Percentiles rank a stretch among this genome's conserved stretches.
Evolutionary conservation across 1,140 invertebrate genomes (phyloP).

Genomic region (Magallana gigas): DNA sequence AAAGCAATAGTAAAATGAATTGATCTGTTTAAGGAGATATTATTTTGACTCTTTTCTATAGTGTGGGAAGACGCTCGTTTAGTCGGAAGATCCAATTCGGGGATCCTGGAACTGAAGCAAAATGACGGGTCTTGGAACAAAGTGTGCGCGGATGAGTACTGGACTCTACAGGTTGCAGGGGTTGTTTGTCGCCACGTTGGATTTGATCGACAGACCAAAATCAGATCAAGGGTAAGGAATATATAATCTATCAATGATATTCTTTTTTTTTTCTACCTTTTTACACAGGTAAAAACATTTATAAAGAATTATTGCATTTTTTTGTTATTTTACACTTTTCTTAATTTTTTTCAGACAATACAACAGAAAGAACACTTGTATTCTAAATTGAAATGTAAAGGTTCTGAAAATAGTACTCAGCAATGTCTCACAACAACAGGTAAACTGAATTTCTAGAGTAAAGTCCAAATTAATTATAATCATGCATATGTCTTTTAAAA

Average conservation of each 20-base stretch:
- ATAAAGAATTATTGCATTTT: too few relatives aligned
- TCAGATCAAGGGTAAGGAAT: neutral
- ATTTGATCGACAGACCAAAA: neutral
- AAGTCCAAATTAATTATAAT: too few relatives aligned
- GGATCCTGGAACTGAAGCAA: neutral
- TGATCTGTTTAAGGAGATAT: too few relatives aligned
- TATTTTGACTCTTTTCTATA: neutral
- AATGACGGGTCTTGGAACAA: constrained; percentile 7
- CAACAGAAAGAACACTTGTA: neutral
- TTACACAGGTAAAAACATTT: too few relatives aligned
- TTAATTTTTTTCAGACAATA: neutral
- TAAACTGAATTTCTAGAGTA: neutral
- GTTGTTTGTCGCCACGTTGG: neutral
- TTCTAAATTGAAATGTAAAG: constrained; percentile 2
- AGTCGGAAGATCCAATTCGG: neutral
- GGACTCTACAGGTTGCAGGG: neutral
- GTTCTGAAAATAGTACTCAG: neutral
- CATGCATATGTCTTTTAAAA: too few relatives aligned
- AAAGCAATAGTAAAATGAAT: too few relatives aligned
- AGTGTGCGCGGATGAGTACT: neutral
- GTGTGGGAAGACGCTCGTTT: neutral
- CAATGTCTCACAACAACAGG: neutral
- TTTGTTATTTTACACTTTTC: too few relatives aligned
- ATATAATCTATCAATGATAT: neutral
- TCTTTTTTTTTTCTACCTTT: too few relatives aligned